Percentiles rank a stretch among this genome's conserved stretches.
phyloP scores from a whole-genome alignment of 1,140 invertebrate genomes.

The Vanessa tameamea region DNA sequence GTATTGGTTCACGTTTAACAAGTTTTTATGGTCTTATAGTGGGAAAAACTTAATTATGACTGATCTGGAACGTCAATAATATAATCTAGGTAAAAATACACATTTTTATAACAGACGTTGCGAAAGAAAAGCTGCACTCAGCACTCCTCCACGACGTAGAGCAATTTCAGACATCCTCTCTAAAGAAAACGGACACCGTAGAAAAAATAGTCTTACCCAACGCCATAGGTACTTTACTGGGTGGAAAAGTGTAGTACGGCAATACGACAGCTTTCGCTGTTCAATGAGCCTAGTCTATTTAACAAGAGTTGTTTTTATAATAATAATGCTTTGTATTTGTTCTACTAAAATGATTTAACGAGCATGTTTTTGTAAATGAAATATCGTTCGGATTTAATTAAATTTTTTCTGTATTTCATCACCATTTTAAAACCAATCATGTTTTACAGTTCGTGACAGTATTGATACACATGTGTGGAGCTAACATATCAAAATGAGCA shows the following conservation, averaged over 20 bases:
- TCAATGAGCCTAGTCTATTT: slow-evolving; percentile 2
- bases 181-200: slow-evolving; percentile 88
- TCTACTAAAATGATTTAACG: slow-evolving; percentile 23
- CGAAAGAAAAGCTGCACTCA: slow-evolving; percentile 87
- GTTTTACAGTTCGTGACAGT: neutral
- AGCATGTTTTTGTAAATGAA: slow-evolving; percentile 41
- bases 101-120: slow-evolving; percentile 84
- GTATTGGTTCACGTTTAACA: too few species aligned
- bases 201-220: slow-evolving; percentile 91
- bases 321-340: slow-evolving; percentile 10
- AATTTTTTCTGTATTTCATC: neutral
- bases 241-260: slow-evolving; percentile 37
- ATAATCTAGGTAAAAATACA: neutral
- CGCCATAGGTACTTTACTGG: slow-evolving; percentile 84
- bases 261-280: slow-evolving; percentile 35
- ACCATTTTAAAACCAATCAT: neutral
- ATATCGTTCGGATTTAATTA: slow-evolving; percentile 4
- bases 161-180: slow-evolving; percentile 84
- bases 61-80: neutral
- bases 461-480: neutral
- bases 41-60: neutral
- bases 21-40: too few species aligned
- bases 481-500: neutral
- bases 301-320: slow-evolving; percentile 11
- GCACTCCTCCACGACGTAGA: slow-evolving; percentile 88